phyloP scores from a whole-genome alignment of 2,113 vertebrate species.

The Apistogramma diplotaenia region DNA sequence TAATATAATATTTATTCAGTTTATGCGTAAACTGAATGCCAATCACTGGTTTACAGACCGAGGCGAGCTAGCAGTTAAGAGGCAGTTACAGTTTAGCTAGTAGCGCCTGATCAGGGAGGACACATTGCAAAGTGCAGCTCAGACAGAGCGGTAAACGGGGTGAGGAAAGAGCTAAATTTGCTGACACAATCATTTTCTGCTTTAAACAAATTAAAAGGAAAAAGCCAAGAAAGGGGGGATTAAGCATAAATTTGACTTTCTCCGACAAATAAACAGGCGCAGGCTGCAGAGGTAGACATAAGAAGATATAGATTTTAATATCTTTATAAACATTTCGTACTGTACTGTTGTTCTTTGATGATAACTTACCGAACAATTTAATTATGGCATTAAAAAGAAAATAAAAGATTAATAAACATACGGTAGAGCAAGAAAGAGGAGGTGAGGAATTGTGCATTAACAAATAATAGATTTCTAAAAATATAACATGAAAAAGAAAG shows the following conservation, averaged over 20 bases:
- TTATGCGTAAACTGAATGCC: background rate
- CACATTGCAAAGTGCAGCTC: constrained; percentile 35
- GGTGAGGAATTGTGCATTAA: constrained; percentile 64
- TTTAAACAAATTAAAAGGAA: constrained; percentile 44
- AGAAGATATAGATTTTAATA: constrained; percentile 89
- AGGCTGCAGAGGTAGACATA: constrained; percentile 75
- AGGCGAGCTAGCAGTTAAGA: constrained; percentile 12
- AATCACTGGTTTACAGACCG: background rate
- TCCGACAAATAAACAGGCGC: constrained; percentile 51
- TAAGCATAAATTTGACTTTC: background rate
- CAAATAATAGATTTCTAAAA: constrained; percentile 60
- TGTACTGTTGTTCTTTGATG: constrained; percentile 74
- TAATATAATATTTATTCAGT: background rate
- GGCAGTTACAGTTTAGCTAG: background rate
- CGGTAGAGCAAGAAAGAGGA: constrained; percentile 33
- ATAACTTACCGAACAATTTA: constrained; percentile 71
- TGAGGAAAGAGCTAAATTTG: constrained; percentile 20
- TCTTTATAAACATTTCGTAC: constrained; percentile 90
- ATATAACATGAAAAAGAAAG: constrained; percentile 67
- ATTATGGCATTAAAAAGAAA: constrained; percentile 53
- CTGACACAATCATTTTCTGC: constrained; percentile 49
- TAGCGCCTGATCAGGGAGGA: constrained; percentile 43
- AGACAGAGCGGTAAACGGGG: constrained; percentile 24
- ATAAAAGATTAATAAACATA: constrained; percentile 53
- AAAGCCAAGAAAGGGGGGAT: background rate